Percentiles rank a stretch among this genome's conserved stretches.
Conservation (phyloP, 1,140 invertebrate genomes). For the Agrypnia vestita region DNA sequence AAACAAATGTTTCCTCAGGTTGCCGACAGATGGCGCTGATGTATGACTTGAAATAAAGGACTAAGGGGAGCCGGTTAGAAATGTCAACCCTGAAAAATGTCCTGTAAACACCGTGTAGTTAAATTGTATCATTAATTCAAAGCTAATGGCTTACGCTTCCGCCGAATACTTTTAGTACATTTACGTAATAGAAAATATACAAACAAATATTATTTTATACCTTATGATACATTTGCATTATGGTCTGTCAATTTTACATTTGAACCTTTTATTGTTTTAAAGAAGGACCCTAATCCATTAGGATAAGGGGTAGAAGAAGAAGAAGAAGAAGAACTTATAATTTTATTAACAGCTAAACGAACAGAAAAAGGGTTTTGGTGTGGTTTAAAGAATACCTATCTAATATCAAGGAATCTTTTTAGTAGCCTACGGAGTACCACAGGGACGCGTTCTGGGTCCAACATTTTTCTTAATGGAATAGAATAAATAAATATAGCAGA, state of each 20-base stretch:
- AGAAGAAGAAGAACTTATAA: no score
- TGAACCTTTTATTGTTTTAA: no score
- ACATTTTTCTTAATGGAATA: neutral
- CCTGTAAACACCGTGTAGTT: conserved; percentile 17
- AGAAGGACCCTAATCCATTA: no score
- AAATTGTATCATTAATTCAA: conserved; percentile 23
- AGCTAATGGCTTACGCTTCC: conserved; percentile 5
- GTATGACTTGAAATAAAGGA: conserved; percentile 23
- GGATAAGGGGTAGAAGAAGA: no score
- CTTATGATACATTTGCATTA: neutral
- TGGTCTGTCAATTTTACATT: no score
- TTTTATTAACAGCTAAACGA: no score
- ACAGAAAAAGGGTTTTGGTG: no score
- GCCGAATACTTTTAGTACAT: neutral
- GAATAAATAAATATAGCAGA: no score
- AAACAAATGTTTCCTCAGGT: conserved; percentile 26
- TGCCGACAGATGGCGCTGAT: conserved; percentile 18
- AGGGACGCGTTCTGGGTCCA: neutral
- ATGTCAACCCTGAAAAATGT: conserved; percentile 27
- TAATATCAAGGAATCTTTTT: neutral
- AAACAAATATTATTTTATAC: neutral
- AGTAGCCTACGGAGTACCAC: neutral
- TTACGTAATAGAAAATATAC: neutral
- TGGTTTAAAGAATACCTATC: neutral
- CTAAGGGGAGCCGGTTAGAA: neutral